Conservation (phyloP, 2,797 vertebrate species). For the Hafferia zeledoni region DNA sequence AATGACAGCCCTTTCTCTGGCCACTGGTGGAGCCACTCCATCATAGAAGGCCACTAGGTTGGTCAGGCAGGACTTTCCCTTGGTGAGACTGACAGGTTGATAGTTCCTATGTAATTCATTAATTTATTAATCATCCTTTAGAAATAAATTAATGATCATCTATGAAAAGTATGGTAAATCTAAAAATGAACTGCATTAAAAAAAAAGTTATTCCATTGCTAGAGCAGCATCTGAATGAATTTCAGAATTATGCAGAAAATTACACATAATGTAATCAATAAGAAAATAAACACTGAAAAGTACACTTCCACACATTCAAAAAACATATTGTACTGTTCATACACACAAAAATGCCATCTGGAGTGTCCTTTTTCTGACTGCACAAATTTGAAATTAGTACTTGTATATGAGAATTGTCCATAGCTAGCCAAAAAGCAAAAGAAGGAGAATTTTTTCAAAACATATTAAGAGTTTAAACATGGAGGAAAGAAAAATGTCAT, state of each 20-base stretch:
- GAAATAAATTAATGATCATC: neutral
- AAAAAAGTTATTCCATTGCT: neutral
- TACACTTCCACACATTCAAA: neutral
- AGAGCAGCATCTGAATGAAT: neutral
- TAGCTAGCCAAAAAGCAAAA: neutral
- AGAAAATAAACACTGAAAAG: neutral
- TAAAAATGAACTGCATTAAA: neutral
- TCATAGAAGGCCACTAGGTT: neutral
- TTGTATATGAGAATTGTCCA: neutral
- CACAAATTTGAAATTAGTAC: neutral
- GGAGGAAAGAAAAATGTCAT: neutral
- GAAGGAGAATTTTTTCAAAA: neutral
- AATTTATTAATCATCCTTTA: neutral
- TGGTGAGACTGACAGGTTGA: fast-evolving
- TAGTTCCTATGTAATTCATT: neutral
- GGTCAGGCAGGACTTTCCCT: neutral
- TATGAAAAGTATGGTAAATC: neutral
- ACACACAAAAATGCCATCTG: neutral
- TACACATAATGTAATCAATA: neutral
- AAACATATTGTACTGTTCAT: neutral
- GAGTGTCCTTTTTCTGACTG: neutral
- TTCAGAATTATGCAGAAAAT: neutral
- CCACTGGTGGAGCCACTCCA: neutral
- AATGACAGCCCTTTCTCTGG: neutral
- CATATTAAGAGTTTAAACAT: neutral